phyloP scores from a whole-genome alignment of 2,113 vertebrate genomes.

The Alethe diademata region DNA sequence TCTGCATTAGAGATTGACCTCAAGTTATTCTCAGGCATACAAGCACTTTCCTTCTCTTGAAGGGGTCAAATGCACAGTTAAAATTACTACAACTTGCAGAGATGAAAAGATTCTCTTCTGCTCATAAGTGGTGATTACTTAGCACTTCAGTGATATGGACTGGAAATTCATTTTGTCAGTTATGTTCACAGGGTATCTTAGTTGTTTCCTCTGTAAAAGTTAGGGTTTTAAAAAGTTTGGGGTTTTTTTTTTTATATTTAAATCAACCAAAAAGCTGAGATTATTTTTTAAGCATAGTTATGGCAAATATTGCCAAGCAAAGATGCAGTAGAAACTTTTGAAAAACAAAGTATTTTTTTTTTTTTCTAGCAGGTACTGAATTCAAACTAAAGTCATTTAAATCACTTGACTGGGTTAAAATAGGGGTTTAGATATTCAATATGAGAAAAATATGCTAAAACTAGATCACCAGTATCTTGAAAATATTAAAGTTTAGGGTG shows the following conservation, averaged over 20 bases:
- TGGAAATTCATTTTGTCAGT: background rate
- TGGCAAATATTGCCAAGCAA: background rate
- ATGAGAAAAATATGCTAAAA: background rate
- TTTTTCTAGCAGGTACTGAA: background rate
- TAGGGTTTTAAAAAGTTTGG: background rate
- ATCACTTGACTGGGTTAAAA: background rate
- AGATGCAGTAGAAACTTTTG: background rate
- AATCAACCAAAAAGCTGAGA: background rate
- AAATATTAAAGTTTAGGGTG: background rate
- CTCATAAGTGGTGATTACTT: background rate
- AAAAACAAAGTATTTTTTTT: background rate
- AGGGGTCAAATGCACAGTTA: background rate
- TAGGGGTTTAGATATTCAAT: background rate
- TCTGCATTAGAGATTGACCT: fast-evolving
- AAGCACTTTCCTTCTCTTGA: background rate
- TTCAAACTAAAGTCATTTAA: background rate
- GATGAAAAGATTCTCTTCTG: background rate
- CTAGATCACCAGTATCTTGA: background rate
- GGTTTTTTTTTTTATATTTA: background rate
- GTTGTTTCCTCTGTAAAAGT: background rate
- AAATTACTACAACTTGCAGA: background rate
- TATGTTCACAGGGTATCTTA: background rate
- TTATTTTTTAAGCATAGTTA: background rate
- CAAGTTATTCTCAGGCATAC: background rate
- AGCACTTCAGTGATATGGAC: background rate